A percentile compares a stretch with the other conserved stretches of the same genome.
These are phyloP conservation scores for Drosophila ironensis DNA, from an alignment of 1,140 invertebrate genomes.

Conservation along the genomic window DNA sequence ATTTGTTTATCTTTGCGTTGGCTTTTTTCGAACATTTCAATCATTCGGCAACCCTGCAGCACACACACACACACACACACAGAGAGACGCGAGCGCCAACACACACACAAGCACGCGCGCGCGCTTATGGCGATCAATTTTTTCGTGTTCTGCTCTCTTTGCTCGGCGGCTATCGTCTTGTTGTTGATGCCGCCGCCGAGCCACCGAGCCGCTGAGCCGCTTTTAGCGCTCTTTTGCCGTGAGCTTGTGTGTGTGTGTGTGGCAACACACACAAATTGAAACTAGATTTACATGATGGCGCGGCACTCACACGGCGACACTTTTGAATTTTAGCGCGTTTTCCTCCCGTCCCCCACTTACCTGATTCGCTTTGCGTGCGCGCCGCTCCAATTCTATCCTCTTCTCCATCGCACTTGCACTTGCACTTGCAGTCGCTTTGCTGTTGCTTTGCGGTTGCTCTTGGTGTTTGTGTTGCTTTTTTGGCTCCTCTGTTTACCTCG, in stretches of 20 bases:
- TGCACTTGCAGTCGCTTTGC: no score
- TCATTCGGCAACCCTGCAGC: slow-evolving; percentile 47
- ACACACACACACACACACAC: slow-evolving; percentile 45
- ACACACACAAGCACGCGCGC: slow-evolving; percentile 41
- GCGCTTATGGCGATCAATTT: slow-evolving; percentile 79
- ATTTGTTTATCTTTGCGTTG: no score
- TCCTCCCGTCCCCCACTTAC: slow-evolving; percentile 84
- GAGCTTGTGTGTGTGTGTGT: slow-evolving; percentile 49
- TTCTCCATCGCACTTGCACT: slow-evolving; percentile 89
- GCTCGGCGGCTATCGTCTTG: slow-evolving; percentile 4
- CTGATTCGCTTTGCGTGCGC: slow-evolving; percentile 90
- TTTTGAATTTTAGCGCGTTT: slow-evolving; percentile 65
- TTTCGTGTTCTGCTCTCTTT: slow-evolving; percentile 35
- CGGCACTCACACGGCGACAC: slow-evolving; percentile 16
- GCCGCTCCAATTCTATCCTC: slow-evolving; percentile 93
- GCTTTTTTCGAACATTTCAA: no score
- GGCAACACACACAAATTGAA: slow-evolving; percentile 64
- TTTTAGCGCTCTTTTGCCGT: slow-evolving; percentile 31
- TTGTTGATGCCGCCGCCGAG: slow-evolving; percentile 49
- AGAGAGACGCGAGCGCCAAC: slow-evolving; percentile 22
- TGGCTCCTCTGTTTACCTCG: slow-evolving; percentile 7
- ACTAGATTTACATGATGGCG: slow-evolving; percentile 74
- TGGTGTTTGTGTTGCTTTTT: slow-evolving; percentile 27
- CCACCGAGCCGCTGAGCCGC: slow-evolving; percentile 30
- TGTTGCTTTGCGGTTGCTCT: slow-evolving; percentile 26